Evolutionary conservation across 2,113 vertebrate species (phyloP), one percentile per base, ranked within the genome.

Genomic region (Propithecus coquereli): DNA sequence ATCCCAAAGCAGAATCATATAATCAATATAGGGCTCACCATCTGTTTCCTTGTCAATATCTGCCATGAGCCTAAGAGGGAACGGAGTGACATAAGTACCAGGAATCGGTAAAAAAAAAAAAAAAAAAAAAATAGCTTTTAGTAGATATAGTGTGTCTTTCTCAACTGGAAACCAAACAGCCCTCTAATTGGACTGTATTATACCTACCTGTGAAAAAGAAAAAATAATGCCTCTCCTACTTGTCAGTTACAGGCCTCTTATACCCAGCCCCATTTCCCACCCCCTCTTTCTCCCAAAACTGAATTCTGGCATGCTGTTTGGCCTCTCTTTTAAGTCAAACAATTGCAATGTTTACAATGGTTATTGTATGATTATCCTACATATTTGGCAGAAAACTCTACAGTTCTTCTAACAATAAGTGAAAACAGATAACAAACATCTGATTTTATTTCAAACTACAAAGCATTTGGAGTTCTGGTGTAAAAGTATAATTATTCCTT

Each of bases 241-340:
- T 74, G 6, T 70, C 47, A 90, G 37, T 85, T 87, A 68, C 1
- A 40, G 23, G 37, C 17, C 25, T 83, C 65, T 43, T 22, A 63
- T 18, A 34, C 9, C 11, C 22, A 25, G 1, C 11, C 34, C 27
- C 61, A 34, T 34, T 4, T 13, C 5, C 37, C 20, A 20, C 6
- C 2, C 8, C 30, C 61, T 25, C 43, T 66, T 68, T 74, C 40
- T 84, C 34, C 63, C 32, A 27, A 37, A 88, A 54, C 18, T 89
- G 47, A 91, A 79, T 45, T 87, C n/a, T 79, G 40, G 9, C 5
- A 89, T 10, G 40, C 22, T 65, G 7, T 63, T 85, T 91, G 59
- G 37, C n/a, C 40, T 93, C 22, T 90, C 52, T 87, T 92, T 87
- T 45, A 95, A 91, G 61, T 68, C 57, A 91, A 93, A 89, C n/a